phyloP scores from a whole-genome alignment of 2,113 vertebrate species.

The Caretta caretta region DNA sequence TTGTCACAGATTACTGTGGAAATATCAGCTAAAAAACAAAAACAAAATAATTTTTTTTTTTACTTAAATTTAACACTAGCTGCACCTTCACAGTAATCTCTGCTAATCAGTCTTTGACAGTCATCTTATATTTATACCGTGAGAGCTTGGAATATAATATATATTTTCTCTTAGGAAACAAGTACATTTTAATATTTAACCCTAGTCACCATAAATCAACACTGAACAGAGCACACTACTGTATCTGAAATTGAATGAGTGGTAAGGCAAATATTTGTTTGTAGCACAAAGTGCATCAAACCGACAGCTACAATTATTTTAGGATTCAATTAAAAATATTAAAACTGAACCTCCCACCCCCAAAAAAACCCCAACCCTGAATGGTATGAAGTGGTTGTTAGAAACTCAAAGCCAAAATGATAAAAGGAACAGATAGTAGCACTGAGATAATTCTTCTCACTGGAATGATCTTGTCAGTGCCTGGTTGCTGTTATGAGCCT shows the following conservation, averaged over 20 bases:
- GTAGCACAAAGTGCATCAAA: neutral
- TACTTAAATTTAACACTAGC: neutral
- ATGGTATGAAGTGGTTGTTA: neutral
- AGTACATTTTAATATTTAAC: neutral
- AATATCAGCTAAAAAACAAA: constrained; percentile 88
- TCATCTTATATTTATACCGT: neutral
- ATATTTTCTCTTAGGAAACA: neutral
- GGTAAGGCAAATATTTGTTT: neutral
- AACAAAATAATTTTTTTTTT: neutral
- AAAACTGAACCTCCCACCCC: neutral
- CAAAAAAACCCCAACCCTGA: neutral
- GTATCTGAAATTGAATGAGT: neutral
- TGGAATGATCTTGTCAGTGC: neutral
- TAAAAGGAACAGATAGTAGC: neutral
- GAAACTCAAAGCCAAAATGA: neutral
- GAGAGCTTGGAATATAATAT: neutral
- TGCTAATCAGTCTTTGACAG: rapidly evolving
- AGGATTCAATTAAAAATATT: neutral
- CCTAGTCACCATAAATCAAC: neutral
- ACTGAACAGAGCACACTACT: neutral
- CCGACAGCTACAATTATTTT: neutral
- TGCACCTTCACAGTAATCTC: neutral
- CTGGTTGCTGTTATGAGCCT: neutral
- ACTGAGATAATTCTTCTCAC: neutral
- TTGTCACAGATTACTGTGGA: constrained; percentile 96